Evolutionary conservation across 2,888 invertebrate genomes (phyloP).

Genomic region (Urechis unicinctus): DNA sequence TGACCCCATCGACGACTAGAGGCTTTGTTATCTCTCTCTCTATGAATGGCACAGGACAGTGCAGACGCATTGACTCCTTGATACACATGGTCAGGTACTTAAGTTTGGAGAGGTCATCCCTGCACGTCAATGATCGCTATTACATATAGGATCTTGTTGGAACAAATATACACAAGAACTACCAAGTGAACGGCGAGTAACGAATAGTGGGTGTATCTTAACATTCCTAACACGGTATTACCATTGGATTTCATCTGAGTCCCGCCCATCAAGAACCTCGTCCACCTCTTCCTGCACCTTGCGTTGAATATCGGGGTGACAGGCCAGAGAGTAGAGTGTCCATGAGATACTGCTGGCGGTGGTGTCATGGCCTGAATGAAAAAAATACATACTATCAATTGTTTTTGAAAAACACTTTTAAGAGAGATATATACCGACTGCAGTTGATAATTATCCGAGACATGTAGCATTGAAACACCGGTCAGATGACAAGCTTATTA

Average conservation of each 20-base stretch:
- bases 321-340: constrained; percentile 31
- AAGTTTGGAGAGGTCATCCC: constrained; percentile 33
- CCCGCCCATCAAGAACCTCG: constrained; percentile 22
- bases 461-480: too few species aligned
- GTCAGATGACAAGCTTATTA: background rate
- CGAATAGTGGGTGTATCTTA: background rate
- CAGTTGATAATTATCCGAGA: too few species aligned
- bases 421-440: too few species aligned
- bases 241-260: constrained; percentile 25
- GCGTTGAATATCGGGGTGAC: constrained; percentile 27
- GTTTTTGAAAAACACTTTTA: too few species aligned
- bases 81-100: constrained; percentile 36
- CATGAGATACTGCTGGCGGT: constrained; percentile 36
- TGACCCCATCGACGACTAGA: constrained; percentile 26
- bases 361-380: constrained; percentile 38
- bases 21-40: constrained; percentile 28
- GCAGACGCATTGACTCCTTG: constrained; percentile 34
- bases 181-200: background rate
- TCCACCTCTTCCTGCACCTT: constrained; percentile 30
- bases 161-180: background rate
- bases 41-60: constrained; percentile 33
- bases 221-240: constrained; percentile 7
- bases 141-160: background rate
- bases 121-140: constrained; percentile 13
- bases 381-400: background rate